Evolutionary conservation across 2,113 vertebrate genomes (phyloP).

Genomic region (Pandion haliaetus): DNA sequence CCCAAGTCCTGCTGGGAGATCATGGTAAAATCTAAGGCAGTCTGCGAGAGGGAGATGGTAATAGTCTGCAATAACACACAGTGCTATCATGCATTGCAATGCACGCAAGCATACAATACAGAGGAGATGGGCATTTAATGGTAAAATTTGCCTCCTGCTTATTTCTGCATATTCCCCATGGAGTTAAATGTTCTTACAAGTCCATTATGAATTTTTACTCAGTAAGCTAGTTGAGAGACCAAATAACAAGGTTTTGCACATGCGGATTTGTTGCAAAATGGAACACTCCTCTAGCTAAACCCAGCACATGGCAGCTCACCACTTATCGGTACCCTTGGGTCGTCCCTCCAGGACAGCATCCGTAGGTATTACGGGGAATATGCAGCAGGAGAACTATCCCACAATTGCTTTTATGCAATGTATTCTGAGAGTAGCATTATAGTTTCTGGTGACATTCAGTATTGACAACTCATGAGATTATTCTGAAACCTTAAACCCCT

Average conservation of each 20-base stretch:
- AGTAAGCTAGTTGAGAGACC: background rate
- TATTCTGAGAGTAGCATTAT: background rate
- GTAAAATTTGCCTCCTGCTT: background rate
- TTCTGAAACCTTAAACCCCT: slow-evolving; percentile 21
- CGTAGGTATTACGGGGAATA: background rate
- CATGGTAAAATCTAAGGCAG: background rate
- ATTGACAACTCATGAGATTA: background rate
- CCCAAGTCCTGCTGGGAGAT: background rate
- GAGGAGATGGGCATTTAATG: background rate
- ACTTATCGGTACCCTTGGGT: background rate
- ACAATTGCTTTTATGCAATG: background rate
- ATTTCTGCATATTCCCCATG: background rate
- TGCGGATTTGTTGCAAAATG: background rate
- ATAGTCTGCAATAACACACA: background rate
- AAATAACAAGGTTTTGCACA: background rate
- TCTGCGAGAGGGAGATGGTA: background rate
- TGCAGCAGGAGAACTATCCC: background rate
- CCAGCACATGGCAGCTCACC: background rate
- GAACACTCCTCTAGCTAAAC: background rate
- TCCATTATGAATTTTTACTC: background rate
- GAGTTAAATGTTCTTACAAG: background rate
- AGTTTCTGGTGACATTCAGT: background rate
- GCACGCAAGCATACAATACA: background rate
- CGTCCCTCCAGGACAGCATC: background rate
- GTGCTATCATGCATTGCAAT: accelerated